phyloP scores from a whole-genome alignment of 2,113 vertebrate genomes.

The Pseudonaja textilis region DNA sequence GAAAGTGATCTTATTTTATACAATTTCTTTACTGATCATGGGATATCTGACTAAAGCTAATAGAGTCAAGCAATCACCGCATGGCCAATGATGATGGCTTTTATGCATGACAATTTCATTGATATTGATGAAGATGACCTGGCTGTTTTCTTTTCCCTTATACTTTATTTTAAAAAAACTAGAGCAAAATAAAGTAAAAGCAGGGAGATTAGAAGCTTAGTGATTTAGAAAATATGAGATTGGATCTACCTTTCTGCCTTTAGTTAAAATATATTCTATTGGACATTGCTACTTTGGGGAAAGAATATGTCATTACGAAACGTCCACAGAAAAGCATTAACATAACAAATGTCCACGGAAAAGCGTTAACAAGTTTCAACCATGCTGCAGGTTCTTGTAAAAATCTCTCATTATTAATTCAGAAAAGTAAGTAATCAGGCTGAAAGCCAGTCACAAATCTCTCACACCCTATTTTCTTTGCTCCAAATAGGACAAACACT shows the following conservation, averaged over 20 bases:
- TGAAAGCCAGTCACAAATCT: not conserved
- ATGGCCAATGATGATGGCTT: not conserved
- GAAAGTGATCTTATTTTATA: not conserved
- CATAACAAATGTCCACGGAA: too few relatives aligned
- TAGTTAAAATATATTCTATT: not conserved
- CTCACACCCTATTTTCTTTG: not conserved
- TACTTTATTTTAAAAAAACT: not conserved
- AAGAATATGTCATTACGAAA: not conserved
- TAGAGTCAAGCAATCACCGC: not conserved
- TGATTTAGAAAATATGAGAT: not conserved
- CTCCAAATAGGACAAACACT: not conserved
- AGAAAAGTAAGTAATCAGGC: not conserved
- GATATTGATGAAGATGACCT: not conserved
- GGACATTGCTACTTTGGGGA: not conserved
- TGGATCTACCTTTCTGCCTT: not conserved
- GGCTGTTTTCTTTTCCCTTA: not conserved
- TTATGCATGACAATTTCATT: not conserved
- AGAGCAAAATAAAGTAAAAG: not conserved
- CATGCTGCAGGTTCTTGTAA: not conserved
- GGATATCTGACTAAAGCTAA: not conserved
- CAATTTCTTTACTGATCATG: not conserved
- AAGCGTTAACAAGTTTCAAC: too few relatives aligned
- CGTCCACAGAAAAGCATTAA: not conserved
- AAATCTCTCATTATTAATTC: not conserved
- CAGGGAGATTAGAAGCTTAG: too few relatives aligned